phyloP scores from a whole-genome alignment of 2,797 vertebrate genomes.

The Cephalopachus bancanus region DNA sequence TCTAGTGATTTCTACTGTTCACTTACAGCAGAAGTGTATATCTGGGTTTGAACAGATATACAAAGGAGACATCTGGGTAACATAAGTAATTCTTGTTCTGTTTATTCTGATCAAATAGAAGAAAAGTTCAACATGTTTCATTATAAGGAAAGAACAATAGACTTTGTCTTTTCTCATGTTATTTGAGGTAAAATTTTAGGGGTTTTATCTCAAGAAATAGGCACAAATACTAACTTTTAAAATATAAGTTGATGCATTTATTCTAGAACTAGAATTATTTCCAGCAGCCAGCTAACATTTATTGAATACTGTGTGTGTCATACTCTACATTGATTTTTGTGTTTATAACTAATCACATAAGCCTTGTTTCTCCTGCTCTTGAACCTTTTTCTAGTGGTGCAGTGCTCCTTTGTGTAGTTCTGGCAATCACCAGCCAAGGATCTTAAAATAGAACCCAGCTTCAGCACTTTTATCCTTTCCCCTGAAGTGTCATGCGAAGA shows the following conservation, averaged over 20 bases:
- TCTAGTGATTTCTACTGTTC: background rate
- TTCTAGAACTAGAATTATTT: background rate
- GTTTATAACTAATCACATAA: background rate
- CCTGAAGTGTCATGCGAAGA: conserved; percentile 81
- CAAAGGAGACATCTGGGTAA: background rate
- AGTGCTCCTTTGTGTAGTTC: conserved; percentile 65
- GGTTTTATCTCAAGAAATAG: background rate
- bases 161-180: background rate
- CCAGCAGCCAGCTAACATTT: background rate
- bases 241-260: background rate
- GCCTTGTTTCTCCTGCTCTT: background rate
- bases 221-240: background rate
- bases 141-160: background rate
- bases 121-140: background rate
- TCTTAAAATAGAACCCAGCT: conserved; percentile 84
- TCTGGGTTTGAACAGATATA: background rate
- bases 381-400: background rate
- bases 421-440: conserved; percentile 74
- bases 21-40: no score
- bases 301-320: background rate
- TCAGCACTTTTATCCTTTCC: conserved; percentile 74
- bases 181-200: background rate
- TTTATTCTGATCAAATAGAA: background rate
- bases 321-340: background rate
- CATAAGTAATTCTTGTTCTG: background rate